These are phyloP conservation scores for Drosophila novamexicana DNA, from an alignment of 1,140 invertebrate genomes.

Conservation along the genomic window DNA sequence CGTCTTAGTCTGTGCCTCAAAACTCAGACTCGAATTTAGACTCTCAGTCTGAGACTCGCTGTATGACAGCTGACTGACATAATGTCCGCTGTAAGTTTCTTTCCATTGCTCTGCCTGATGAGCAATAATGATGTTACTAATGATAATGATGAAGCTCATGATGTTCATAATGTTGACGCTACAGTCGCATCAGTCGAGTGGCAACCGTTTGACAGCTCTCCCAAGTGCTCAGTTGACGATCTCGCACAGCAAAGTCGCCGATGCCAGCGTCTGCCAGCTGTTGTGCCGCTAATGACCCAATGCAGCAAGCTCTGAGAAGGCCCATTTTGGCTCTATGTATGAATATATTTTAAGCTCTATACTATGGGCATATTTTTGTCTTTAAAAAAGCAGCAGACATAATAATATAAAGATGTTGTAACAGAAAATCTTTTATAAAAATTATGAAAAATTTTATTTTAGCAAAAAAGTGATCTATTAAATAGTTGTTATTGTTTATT, in stretches of 20 bases:
- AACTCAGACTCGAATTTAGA: conserved; percentile 4
- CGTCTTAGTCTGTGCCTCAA: conserved; percentile 20
- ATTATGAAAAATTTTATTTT: too few species aligned
- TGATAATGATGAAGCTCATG: conserved; percentile 30
- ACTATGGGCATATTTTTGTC: neutral
- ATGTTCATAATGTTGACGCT: conserved; percentile 32
- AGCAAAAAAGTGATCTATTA: too few species aligned
- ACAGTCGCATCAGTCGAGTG: conserved; percentile 47
- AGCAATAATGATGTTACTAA: conserved; percentile 59
- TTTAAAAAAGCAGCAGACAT: neutral
- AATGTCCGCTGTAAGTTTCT: conserved; percentile 64
- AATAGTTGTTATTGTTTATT: too few species aligned
- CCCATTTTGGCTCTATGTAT: conserved; percentile 26
- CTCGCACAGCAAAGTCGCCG: conserved; percentile 1
- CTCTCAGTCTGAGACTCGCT: conserved; percentile 29
- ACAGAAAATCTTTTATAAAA: too few species aligned
- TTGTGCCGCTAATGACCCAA: conserved; percentile 45
- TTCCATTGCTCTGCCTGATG: conserved; percentile 40
- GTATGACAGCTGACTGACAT: conserved; percentile 79
- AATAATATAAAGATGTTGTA: too few species aligned
- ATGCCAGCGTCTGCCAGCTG: conserved; percentile 22
- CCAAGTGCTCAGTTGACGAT: conserved; percentile 37
- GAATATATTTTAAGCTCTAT: neutral
- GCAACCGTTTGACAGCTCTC: conserved; percentile 55
- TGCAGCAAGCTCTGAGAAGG: conserved; percentile 16